Base-by-base conservation (phyloP, 2,113 vertebrate species). In the Marcusenius ussheri region DNA sequence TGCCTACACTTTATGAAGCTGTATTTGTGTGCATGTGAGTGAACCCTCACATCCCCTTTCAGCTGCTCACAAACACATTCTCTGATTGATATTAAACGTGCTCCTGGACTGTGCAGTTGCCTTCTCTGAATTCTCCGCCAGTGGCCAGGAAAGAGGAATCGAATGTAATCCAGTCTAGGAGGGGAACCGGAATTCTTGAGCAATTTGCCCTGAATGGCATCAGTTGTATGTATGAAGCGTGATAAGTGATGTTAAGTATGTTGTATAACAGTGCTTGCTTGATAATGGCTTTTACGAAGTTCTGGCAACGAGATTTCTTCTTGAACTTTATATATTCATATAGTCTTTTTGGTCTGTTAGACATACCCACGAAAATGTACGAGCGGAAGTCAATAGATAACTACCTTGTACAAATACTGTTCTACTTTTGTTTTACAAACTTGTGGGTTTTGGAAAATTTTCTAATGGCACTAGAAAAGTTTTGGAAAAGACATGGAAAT, bases 1-100 rank as follows among this genome's bases (percentile, higher is more conserved):
- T 89, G 89, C 45, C 35, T 88, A 53, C 58, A 91, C 90, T 80
- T 91, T 90, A 88, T 90, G 90, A 39, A 45, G 74, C 74, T 89
- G 27, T 90, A 17, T 88, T 70, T 89, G 70, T 90, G 15, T 91
- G 87, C 83, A 49, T 31, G 50, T 80, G 1, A 74, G 58, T 17
- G 15, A 45, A 51, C 2, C 45, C 1, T 8, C 5, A 42, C 19
- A 6, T 80, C 17, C 17, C 0, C 17, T 42, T 19, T 19, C 15
- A 39, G 74, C 15, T 19, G 35, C 74, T 80, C 11, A 77, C 31
- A 39, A 15, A 39, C 13, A 17, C 4, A 9, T 77, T 17, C 7
- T 45, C 11, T 1, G 70, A 77, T 77, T 17, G 70, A 17, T 77
- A 39, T 77, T 77, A 77, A 77, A 77, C 70, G 31, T 39, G 31